A percentile compares a stretch with the other conserved stretches of the same genome.
phyloP scores from a whole-genome alignment of 2,888 invertebrate genomes.

The Temnothorax rugatulus region DNA sequence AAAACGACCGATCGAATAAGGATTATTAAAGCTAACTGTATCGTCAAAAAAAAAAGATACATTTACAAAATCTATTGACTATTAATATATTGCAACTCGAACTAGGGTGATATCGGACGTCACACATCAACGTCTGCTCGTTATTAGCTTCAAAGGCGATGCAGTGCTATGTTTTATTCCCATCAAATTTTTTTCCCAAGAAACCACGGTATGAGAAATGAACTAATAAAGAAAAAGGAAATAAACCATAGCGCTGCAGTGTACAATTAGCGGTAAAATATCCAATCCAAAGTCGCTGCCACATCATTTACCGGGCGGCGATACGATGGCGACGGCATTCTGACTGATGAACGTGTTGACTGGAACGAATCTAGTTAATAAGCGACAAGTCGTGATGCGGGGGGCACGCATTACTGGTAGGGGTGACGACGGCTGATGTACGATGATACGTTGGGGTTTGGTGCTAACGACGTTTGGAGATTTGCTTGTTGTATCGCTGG shows the following conservation, averaged over 20 bases:
- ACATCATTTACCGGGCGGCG: conserved; percentile 83
- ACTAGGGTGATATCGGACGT: conserved; percentile 65
- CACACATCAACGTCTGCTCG: conserved; percentile 65
- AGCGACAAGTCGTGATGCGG: conserved; percentile 85
- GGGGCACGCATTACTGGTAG: conserved; percentile 85
- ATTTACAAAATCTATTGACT: conserved; percentile 50
- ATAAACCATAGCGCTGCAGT: conserved; percentile 76
- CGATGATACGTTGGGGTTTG: conserved; percentile 85
- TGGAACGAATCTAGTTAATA: conserved; percentile 85
- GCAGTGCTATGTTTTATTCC: conserved; percentile 78
- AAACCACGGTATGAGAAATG: not conserved
- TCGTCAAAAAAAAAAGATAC: conserved; percentile 59
- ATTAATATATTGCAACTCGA: conserved; percentile 55
- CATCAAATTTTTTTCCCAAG: not conserved
- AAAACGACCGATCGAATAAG: conserved; percentile 54
- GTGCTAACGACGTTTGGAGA: conserved; percentile 83
- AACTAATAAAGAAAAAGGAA: conserved; percentile 17
- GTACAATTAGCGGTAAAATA: conserved; percentile 73
- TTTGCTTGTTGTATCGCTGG: conserved; percentile 83
- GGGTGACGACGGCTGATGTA: conserved; percentile 85
- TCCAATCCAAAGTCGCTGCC: conserved; percentile 74
- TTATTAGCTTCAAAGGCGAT: conserved; percentile 65
- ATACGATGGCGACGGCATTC: conserved; percentile 83
- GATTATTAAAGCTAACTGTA: conserved; percentile 65
- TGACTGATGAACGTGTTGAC: conserved; percentile 84